Evolutionary conservation across 2,888 invertebrate genomes (phyloP).

Genomic region (Lissonota sp.): DNA sequence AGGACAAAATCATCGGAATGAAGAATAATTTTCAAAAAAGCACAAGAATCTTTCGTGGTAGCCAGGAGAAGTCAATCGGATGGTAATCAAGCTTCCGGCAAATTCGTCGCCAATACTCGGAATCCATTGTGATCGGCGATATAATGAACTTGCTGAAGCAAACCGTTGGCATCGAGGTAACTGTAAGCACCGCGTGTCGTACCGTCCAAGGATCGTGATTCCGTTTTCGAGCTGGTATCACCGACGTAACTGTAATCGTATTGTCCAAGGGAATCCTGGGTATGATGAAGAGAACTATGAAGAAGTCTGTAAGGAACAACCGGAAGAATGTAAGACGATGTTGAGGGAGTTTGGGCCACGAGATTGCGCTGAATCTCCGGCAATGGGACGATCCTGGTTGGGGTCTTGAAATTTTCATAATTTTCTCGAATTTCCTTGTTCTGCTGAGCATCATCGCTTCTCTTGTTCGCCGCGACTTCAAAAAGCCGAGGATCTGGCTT

Average conservation of each 20-base stretch:
- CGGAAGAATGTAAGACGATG: constrained; percentile 72
- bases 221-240: constrained; percentile 88
- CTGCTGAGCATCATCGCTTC: neutral
- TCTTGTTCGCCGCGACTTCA: neutral
- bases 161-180: constrained; percentile 88
- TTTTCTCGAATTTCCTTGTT: constrained; percentile 4
- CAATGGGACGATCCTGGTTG: constrained; percentile 46
- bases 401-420: constrained; percentile 28
- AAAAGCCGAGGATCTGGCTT: constrained; percentile 69
- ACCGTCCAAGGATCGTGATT: constrained; percentile 87
- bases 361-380: constrained; percentile 50
- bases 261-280: constrained; percentile 86
- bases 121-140: constrained; percentile 88
- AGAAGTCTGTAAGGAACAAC: constrained; percentile 75
- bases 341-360: constrained; percentile 35
- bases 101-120: constrained; percentile 87
- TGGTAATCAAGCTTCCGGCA: constrained; percentile 84
- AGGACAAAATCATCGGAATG: too few relatives aligned
- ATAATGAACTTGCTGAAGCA: constrained; percentile 88
- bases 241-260: constrained; percentile 88
- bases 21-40: too few relatives aligned
- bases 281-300: constrained; percentile 83
- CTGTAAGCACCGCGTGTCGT: constrained; percentile 88
- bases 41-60: too few relatives aligned
- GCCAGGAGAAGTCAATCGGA: too few relatives aligned